Evolutionary conservation across 1,140 invertebrate species (phyloP).

Genomic region (Caligus rogercresseyi): DNA sequence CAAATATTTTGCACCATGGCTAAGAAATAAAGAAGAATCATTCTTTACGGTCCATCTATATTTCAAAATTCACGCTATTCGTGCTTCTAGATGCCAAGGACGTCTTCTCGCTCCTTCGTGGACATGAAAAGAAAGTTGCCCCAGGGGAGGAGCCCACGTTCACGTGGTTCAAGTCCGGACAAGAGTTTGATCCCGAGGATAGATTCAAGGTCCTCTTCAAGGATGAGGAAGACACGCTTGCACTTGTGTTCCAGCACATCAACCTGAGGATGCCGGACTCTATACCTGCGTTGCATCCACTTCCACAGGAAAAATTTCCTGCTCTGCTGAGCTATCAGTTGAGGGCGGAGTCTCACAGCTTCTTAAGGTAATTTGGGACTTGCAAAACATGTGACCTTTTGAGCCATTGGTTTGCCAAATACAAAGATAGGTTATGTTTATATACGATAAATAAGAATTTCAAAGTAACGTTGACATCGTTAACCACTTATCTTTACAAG

Average conservation of each 20-base stretch:
- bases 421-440: too few relatives aligned
- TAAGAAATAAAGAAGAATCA: too few relatives aligned
- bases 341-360: slow-evolving; percentile 38
- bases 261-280: slow-evolving; percentile 74
- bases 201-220: slow-evolving; percentile 50
- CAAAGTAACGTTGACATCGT: too few relatives aligned
- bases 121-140: slow-evolving; percentile 32
- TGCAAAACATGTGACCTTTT: neutral
- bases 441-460: too few relatives aligned
- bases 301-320: slow-evolving; percentile 72
- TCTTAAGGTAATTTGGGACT: slow-evolving; percentile 16
- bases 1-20: too few relatives aligned
- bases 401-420: neutral
- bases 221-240: slow-evolving; percentile 76
- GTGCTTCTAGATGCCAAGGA: slow-evolving; percentile 49
- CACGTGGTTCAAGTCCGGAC: slow-evolving; percentile 74
- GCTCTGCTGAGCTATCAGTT: slow-evolving; percentile 67
- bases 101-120: slow-evolving; percentile 49
- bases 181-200: slow-evolving; percentile 72
- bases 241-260: slow-evolving; percentile 78
- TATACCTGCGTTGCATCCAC: slow-evolving; percentile 91
- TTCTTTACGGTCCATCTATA: too few relatives aligned
- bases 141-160: slow-evolving; percentile 62
- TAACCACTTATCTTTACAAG: neutral
- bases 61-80: too few relatives aligned